phyloP scores from a whole-genome alignment of 92 coral and sea anemone genomes.

The Parazoanthus swiftii region DNA sequence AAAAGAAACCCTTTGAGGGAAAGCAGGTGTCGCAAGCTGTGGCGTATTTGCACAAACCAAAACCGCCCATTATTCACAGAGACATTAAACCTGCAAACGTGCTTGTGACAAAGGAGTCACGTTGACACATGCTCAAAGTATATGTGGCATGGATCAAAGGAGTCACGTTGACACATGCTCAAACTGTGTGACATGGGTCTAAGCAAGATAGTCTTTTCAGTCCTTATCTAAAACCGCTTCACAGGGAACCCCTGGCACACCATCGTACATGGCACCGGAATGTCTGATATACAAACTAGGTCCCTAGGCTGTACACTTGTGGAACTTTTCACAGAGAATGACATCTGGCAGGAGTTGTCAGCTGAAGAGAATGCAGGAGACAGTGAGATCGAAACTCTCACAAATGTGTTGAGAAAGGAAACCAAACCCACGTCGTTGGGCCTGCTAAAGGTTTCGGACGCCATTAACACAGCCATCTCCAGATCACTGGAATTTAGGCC shows the following conservation, averaged over 20 bases:
- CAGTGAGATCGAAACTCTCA: constrained; percentile 23
- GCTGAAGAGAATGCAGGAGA: constrained; percentile 31
- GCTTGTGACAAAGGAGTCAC: constrained; percentile 32
- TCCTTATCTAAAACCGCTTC: constrained; percentile 34
- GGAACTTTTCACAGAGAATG: constrained; percentile 51
- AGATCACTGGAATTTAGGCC: constrained; percentile 28
- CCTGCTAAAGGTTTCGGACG: constrained; percentile 11
- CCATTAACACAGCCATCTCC: constrained; percentile 10
- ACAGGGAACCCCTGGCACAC: constrained; percentile 52
- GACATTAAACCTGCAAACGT: constrained; percentile 47
- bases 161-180: no score
- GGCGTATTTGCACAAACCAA: constrained; percentile 40
- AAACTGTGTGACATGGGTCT: constrained; percentile 51
- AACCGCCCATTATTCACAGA: constrained; percentile 40
- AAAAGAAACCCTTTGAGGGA: constrained; percentile 28
- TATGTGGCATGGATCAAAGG: no score
- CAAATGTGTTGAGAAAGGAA: constrained; percentile 37
- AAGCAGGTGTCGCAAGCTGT: constrained; percentile 42
- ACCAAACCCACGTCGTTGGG: constrained; percentile 24
- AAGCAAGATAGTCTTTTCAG: constrained; percentile 37
- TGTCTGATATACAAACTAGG: constrained; percentile 58
- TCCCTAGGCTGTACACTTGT: constrained; percentile 49
- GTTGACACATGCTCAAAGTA: no score
- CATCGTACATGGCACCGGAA: constrained; percentile 68
- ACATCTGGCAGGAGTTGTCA: constrained; percentile 51